Evolutionary conservation across 2,888 invertebrate species (phyloP).

Genomic region (Ctena decussata): DNA sequence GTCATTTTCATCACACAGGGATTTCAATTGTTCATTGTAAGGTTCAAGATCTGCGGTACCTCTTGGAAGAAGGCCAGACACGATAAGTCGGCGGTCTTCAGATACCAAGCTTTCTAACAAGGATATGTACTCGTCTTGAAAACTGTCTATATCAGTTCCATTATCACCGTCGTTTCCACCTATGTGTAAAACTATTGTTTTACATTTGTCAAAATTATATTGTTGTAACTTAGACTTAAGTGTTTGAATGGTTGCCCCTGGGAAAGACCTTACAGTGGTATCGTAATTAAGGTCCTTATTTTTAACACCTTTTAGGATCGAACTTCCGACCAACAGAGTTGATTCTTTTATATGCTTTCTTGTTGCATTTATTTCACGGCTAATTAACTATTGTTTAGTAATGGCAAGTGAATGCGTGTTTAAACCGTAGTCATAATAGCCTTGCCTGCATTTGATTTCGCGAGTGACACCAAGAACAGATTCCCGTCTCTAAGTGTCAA

Average conservation of each 20-base stretch:
- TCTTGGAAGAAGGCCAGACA: neutral
- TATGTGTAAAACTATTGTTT: neutral
- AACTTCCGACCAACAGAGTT: neutral
- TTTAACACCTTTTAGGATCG: neutral
- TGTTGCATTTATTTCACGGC: no score
- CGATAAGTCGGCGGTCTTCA: neutral
- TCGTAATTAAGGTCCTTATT: neutral
- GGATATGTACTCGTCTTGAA: neutral
- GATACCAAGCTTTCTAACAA: neutral
- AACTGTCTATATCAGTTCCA: neutral
- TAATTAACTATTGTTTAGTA: no score
- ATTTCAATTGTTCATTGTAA: neutral
- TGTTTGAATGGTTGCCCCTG: neutral
- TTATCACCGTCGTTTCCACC: neutral
- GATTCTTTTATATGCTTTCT: neutral
- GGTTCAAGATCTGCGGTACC: neutral
- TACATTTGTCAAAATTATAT: neutral
- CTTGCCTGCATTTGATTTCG: no score
- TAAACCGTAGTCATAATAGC: no score
- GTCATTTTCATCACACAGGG: neutral
- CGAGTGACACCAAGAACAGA: no score
- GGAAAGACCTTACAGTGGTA: neutral
- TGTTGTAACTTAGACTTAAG: neutral
- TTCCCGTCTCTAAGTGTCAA: no score
- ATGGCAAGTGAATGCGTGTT: no score